phyloP scores from a whole-genome alignment of 2,113 vertebrate genomes.

The Aegithalos caudatus region DNA sequence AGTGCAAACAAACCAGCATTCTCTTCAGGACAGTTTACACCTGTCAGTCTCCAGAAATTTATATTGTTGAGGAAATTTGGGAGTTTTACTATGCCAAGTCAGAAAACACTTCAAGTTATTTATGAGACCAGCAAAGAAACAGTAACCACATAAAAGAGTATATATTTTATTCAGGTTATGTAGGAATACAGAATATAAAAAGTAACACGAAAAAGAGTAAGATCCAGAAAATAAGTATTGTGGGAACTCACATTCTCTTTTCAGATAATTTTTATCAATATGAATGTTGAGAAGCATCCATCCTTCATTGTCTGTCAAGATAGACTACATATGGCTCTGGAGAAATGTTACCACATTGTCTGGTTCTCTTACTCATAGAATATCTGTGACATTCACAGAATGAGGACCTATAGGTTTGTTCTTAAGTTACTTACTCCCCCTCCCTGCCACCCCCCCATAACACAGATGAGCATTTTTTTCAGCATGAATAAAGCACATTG shows the following conservation, averaged over 20 bases:
- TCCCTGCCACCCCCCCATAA: neutral
- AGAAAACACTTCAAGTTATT: slow-evolving; percentile 2
- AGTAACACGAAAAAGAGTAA: neutral
- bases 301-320: neutral
- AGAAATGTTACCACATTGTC: neutral
- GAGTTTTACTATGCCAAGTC: neutral
- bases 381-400: neutral
- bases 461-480: neutral
- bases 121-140: neutral
- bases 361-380: neutral
- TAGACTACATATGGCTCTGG: neutral
- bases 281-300: neutral
- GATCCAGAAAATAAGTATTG: neutral
- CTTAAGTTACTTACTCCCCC: neutral
- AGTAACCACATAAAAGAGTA: neutral
- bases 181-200: neutral
- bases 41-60: neutral
- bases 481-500: neutral
- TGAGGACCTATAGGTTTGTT: neutral
- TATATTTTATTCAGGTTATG: neutral
- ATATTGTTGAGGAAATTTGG: neutral
- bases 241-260: neutral
- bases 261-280: neutral
- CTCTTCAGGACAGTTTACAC: slow-evolving; percentile 28
- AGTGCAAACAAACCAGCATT: neutral